Base-by-base conservation (phyloP, 2,888 invertebrate genomes). In the Pseudococcus viburni region DNA sequence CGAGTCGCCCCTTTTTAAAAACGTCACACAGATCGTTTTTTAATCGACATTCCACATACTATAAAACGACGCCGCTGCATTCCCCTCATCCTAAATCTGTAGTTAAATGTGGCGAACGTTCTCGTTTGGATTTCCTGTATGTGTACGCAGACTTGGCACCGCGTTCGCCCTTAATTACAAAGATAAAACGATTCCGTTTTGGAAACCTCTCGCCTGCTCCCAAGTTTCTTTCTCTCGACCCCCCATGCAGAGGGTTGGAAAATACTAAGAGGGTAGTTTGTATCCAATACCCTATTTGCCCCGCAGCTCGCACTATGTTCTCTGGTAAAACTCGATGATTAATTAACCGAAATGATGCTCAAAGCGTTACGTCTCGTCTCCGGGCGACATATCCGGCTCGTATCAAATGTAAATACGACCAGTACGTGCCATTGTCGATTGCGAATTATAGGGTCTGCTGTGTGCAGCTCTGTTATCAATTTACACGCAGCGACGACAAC, bases 141-240 rank as follows among this genome's bases (percentile, higher is more conserved):
- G 9, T 33, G 42, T 19, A 46, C 80, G 8, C 42, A 22, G 39
- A 77, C 77, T 83, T 83, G 80, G 80, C 80, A 39, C 39, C 19
- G 46, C 80, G 46, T 83, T 83, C 46, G 42, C 46, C 42, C 80
- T 83, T 83, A 83, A 83, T 83, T 83, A 83, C 46, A 15, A 83
- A 83, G 80, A 83, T 83, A 46, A 83, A 83, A 83, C 80, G 80
- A 83, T 46, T 19, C 46, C 46, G 80, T 83, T 83, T 46, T 46
- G 64, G 19, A 64, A 83, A 46, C n/a, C 80, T 83, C 80, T n/a
- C 68, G 9, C 33, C 19, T 8, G 80, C 80, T 0, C n/a, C 42
- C 42, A 2, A 2, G 33, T n/a, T 73, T 33, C 33, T 39, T 33
- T 73, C 17, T 73, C 17, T 17, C 73, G 33, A 17, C 73, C 73